These are phyloP conservation scores for Choloepus hoffmanni DNA, from an alignment of 2,113 vertebrate genomes.

Conservation along the genomic window DNA sequence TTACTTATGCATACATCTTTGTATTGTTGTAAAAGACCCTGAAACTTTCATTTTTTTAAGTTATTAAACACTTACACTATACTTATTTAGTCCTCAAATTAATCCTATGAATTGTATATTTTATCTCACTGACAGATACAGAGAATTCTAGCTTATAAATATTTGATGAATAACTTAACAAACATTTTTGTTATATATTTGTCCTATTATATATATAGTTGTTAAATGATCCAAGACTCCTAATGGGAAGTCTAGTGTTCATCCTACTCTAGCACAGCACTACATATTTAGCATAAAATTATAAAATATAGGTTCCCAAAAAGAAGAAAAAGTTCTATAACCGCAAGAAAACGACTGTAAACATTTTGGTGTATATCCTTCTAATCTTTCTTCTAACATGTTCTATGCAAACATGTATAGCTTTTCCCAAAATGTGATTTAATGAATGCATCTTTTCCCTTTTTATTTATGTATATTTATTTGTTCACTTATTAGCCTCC, in stretches of 20 bases:
- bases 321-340: not conserved
- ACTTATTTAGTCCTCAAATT: not conserved
- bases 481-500: not conserved
- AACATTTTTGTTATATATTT: not conserved
- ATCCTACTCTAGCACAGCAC: not conserved
- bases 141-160: slow-evolving; percentile 30
- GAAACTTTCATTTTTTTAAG: slow-evolving; percentile 25
- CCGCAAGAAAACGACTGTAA: slow-evolving; percentile 2
- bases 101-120: not conserved
- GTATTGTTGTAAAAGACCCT: not conserved
- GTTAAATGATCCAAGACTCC: slow-evolving; percentile 45
- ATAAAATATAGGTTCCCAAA: not conserved
- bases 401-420: not conserved
- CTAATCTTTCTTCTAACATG: not conserved
- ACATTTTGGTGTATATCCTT: not conserved
- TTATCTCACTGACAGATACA: not conserved
- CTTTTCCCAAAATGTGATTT: slow-evolving; percentile 38
- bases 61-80: not conserved
- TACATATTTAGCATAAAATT: not conserved
- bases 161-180: slow-evolving; percentile 31
- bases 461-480: not conserved
- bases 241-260: not conserved
- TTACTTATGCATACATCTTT: slow-evolving; percentile 21
- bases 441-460: not conserved
- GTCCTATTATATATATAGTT: not conserved